A percentile compares a stretch with the other conserved stretches of the same genome.
Conservation (phyloP, 2,888 invertebrate species). For the Digitonthophagus gazella region DNA sequence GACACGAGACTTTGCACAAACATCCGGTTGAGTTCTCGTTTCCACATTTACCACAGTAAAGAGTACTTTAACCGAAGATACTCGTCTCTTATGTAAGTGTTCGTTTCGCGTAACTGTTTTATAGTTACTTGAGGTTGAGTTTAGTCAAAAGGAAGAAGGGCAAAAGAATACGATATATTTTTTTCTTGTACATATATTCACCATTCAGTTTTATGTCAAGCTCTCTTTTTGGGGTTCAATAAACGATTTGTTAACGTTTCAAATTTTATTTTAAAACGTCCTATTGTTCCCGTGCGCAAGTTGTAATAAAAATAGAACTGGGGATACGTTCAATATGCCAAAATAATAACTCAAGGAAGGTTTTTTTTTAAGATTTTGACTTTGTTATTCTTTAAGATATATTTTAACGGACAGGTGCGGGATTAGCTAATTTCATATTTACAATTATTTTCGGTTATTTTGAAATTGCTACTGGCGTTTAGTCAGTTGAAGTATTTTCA, state of each 20-base stretch:
- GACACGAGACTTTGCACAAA: constrained; percentile 57
- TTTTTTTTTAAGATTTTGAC: too few species aligned
- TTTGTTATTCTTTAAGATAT: too few species aligned
- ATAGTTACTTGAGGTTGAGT: constrained; percentile 4
- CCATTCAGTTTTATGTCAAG: too few species aligned
- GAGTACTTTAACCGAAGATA: constrained; percentile 74
- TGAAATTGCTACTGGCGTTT: neutral
- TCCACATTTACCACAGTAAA: constrained; percentile 73
- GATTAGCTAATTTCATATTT: neutral
- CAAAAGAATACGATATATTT: constrained; percentile 19
- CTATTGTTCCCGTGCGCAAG: neutral
- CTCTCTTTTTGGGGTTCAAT: too few species aligned
- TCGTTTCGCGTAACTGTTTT: constrained; percentile 6
- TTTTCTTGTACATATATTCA: neutral
- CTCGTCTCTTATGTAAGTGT: constrained; percentile 47
- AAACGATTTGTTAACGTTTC: neutral
- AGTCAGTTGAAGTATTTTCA: neutral
- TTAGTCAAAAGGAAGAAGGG: constrained; percentile 7
- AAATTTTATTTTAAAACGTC: neutral
- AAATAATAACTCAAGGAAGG: neutral
- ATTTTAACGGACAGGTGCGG: neutral
- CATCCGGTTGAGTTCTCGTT: constrained; percentile 65
- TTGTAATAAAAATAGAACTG: neutral
- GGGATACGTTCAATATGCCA: neutral
- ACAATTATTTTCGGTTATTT: neutral